phyloP scores from a whole-genome alignment of 2,888 invertebrate genomes.

The Dendrolimus houi region DNA sequence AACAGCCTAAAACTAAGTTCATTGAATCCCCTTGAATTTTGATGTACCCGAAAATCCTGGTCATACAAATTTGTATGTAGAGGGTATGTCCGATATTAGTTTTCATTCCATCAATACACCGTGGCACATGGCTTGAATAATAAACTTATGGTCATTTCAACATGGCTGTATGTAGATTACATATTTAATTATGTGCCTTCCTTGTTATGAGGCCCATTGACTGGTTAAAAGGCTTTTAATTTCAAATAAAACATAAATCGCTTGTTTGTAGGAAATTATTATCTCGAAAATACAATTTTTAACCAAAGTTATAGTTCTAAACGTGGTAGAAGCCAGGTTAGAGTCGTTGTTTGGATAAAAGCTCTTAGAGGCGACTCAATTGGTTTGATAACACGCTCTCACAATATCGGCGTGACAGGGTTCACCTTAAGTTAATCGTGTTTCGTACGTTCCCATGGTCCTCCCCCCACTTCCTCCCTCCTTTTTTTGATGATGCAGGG shows the following conservation, averaged over 20 bases:
- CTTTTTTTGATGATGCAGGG: too few relatives aligned
- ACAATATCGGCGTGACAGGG: too few relatives aligned
- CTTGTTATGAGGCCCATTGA: conserved; percentile 9
- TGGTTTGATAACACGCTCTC: too few relatives aligned
- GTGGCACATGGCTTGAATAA: conserved; percentile 30
- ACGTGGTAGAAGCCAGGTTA: too few relatives aligned
- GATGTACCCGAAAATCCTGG: conserved; percentile 19
- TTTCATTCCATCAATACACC: conserved; percentile 33
- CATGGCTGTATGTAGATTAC: conserved; percentile 16
- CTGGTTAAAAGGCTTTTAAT: background rate
- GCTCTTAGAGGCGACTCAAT: too few relatives aligned
- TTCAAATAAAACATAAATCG: background rate
- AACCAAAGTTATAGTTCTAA: too few relatives aligned
- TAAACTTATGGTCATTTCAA: conserved; percentile 20
- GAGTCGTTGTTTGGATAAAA: too few relatives aligned
- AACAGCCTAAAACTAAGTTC: conserved; percentile 23
- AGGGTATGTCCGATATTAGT: conserved; percentile 19
- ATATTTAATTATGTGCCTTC: conserved; percentile 16
- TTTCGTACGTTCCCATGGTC: too few relatives aligned
- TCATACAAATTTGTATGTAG: conserved; percentile 29
- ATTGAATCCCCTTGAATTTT: conserved; percentile 48
- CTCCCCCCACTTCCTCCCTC: too few relatives aligned
- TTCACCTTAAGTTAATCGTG: too few relatives aligned
- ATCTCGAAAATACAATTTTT: too few relatives aligned
- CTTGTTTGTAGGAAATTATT: too few relatives aligned